Evolutionary conservation across 2,888 invertebrate species (phyloP).

Genomic region (Perdita meconis): DNA sequence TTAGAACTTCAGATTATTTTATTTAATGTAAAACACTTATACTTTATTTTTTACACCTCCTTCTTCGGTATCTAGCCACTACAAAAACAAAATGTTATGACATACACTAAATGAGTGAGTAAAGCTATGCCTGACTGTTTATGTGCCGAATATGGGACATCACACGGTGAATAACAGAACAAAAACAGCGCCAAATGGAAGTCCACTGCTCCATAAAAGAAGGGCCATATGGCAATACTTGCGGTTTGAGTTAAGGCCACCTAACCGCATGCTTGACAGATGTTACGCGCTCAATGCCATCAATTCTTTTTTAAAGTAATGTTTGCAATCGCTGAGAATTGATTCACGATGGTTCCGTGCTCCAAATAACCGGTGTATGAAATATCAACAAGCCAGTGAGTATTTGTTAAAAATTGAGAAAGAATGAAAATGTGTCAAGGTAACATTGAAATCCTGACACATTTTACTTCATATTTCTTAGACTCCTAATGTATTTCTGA

Average conservation of each 20-base stretch:
- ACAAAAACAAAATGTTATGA: no score
- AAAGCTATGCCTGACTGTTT: neutral
- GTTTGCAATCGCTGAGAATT: neutral
- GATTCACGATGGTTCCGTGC: neutral
- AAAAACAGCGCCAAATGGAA: constrained; percentile 17
- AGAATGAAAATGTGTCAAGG: no score
- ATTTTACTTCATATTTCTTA: no score
- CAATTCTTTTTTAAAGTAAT: neutral
- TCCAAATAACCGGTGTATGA: neutral
- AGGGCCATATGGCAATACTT: constrained; percentile 30
- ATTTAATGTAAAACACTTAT: no score
- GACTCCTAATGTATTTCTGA: no score
- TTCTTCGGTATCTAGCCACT: no score
- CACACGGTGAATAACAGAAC: constrained; percentile 4
- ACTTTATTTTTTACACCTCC: neutral
- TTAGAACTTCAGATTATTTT: no score
- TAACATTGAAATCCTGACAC: no score
- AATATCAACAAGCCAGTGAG: neutral
- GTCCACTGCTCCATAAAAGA: constrained; percentile 9
- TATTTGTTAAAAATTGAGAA: no score
- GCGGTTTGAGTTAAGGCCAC: constrained; percentile 35
- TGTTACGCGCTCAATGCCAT: constrained; percentile 30
- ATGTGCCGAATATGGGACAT: neutral
- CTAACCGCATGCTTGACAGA: constrained; percentile 37
- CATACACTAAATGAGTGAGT: constrained; percentile 9